These are phyloP conservation scores for Ichneumoninae sp. DNA, from an alignment of 2,888 invertebrate species.

Conservation along the genomic window DNA sequence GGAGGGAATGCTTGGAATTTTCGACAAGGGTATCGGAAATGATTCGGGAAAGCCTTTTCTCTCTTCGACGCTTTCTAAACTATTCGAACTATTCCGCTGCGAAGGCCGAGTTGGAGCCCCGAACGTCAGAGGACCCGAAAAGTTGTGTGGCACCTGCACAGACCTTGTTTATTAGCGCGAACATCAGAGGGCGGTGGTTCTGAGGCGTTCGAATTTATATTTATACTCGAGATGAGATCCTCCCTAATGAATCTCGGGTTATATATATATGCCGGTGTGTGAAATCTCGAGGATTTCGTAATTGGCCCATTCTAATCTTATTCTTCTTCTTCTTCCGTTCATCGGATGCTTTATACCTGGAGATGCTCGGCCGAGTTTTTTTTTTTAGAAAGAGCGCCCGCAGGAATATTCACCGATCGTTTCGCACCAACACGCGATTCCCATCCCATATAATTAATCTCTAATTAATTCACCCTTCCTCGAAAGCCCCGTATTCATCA, in stretches of 20 bases:
- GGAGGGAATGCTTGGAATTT: constrained; percentile 51
- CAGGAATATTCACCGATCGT: constrained; percentile 61
- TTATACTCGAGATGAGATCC: constrained; percentile 73
- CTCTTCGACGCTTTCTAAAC: constrained; percentile 33
- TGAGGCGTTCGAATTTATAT: constrained; percentile 73
- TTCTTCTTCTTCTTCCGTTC: constrained; percentile 49
- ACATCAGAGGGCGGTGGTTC: constrained; percentile 68
- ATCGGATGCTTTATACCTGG: constrained; percentile 42
- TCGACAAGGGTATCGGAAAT: constrained; percentile 47
- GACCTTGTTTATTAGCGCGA: constrained; percentile 62
- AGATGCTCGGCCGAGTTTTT: constrained; percentile 47
- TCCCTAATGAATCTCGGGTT: constrained; percentile 78
- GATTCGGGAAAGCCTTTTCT: constrained; percentile 46
- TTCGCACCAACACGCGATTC: constrained; percentile 63
- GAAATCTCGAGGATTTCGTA: constrained; percentile 80
- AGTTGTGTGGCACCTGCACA: constrained; percentile 61
- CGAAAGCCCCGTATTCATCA: constrained; percentile 47
- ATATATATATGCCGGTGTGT: constrained; percentile 73
- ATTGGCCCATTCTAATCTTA: constrained; percentile 77
- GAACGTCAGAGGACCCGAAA: constrained; percentile 45
- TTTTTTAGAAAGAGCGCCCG: constrained; percentile 48
- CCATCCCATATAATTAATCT: constrained; percentile 63
- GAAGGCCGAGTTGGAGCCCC: constrained; percentile 23
- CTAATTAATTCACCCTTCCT: constrained; percentile 65
- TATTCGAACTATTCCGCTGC: constrained; percentile 43